A percentile compares a stretch with the other conserved stretches of the same genome.
Evolutionary conservation across 2,888 invertebrate species (phyloP).

Genomic region (Tortrix viridana): DNA sequence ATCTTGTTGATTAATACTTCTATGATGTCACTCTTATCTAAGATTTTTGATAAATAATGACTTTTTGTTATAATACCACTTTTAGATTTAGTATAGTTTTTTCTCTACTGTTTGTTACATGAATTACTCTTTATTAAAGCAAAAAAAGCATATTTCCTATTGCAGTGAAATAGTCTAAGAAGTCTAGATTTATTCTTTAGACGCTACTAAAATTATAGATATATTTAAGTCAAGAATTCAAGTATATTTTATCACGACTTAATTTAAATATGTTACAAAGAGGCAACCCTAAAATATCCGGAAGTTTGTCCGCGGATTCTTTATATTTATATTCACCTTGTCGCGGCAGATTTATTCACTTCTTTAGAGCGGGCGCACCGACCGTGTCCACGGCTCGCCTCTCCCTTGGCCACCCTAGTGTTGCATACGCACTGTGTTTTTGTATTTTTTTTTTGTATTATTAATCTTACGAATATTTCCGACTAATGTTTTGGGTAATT

Average conservation of each 20-base stretch:
- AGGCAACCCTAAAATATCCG: slow-evolving; percentile 66
- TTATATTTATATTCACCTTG: slow-evolving; percentile 84
- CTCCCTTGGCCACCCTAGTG: slow-evolving; percentile 53
- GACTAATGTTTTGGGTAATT: not conserved
- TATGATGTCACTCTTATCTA: no score
- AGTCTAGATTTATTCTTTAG: no score
- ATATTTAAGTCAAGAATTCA: no score
- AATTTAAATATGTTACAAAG: not conserved
- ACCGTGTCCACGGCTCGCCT: slow-evolving; percentile 69
- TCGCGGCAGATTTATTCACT: slow-evolving; percentile 83
- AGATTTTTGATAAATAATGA: no score
- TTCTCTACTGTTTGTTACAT: no score
- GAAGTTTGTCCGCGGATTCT: slow-evolving; percentile 82
- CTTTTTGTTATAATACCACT: no score
- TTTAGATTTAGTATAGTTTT: no score
- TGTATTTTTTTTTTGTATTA: not conserved
- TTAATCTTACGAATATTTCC: not conserved
- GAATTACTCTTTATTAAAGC: no score
- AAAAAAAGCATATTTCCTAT: no score
- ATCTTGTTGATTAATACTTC: no score
- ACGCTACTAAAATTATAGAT: no score
- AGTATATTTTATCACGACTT: not conserved
- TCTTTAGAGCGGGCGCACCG: slow-evolving; percentile 81
- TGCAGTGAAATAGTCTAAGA: no score
- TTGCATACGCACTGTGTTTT: slow-evolving; percentile 51